phyloP scores from a whole-genome alignment of 2,113 vertebrate genomes.

The Festucalex cinctus region DNA sequence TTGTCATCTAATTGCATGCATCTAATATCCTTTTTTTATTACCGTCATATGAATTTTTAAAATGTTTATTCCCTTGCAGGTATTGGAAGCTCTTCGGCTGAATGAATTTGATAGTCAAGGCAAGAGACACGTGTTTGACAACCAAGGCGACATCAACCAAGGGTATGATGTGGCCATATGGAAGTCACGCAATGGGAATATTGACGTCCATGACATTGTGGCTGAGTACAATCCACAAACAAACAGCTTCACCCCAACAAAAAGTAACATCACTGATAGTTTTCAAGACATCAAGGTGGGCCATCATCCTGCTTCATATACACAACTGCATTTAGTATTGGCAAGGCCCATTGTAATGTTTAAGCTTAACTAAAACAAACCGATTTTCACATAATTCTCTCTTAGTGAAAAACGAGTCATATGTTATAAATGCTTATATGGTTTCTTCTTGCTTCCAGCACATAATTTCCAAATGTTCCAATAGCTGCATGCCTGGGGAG shows the following conservation, averaged over 20 bases:
- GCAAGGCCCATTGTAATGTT: too few relatives aligned
- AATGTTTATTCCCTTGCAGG: slow-evolving; percentile 50
- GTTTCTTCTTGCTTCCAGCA: slow-evolving; percentile 56
- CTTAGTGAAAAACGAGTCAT: too few relatives aligned
- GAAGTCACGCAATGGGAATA: slow-evolving; percentile 62
- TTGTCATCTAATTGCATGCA: not conserved
- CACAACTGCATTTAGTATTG: not conserved
- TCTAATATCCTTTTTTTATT: not conserved
- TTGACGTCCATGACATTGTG: slow-evolving; percentile 63
- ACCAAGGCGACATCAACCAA: slow-evolving; percentile 75
- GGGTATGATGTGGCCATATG: slow-evolving; percentile 80
- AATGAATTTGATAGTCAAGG: slow-evolving; percentile 57
- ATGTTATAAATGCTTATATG: too few relatives aligned
- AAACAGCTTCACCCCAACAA: slow-evolving; percentile 62
- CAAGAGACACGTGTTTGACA: slow-evolving; percentile 74
- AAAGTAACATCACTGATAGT: slow-evolving; percentile 52
- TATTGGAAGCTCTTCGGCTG: slow-evolving; percentile 72
- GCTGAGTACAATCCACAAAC: slow-evolving; percentile 75
- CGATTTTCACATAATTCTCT: too few relatives aligned
- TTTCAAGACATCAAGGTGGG: slow-evolving; percentile 69
- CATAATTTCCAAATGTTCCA: slow-evolving; percentile 79
- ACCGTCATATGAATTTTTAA: not conserved
- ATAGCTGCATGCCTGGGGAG: slow-evolving; percentile 79
- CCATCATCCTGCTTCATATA: not conserved
- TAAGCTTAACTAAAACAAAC: too few relatives aligned